A percentile compares a stretch with the other conserved stretches of the same genome.
These are phyloP conservation scores for Camptogramma bilineatum DNA, from an alignment of 2,888 invertebrate species.

Conservation along the genomic window DNA sequence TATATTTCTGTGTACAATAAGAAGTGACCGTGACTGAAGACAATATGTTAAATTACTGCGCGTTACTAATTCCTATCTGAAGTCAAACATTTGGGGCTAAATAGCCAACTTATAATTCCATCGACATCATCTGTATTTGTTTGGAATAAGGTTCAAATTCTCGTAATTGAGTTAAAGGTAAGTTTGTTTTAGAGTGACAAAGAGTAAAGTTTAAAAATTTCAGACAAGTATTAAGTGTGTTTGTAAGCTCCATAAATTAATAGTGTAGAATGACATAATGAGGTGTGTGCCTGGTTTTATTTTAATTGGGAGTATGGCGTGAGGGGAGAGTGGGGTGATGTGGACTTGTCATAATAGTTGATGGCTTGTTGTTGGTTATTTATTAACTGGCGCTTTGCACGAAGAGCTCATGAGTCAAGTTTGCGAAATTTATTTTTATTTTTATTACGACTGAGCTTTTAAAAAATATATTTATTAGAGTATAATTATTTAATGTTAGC, in stretches of 20 bases:
- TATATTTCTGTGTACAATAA: conserved; percentile 38
- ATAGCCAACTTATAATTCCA: conserved; percentile 37
- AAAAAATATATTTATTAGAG: not conserved
- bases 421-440: not conserved
- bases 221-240: conserved; percentile 72
- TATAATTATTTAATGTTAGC: not conserved
- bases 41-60: conserved; percentile 60
- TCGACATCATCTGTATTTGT: not conserved
- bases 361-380: conserved; percentile 14
- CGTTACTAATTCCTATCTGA: conserved; percentile 69
- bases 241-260: conserved; percentile 64
- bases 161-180: not conserved
- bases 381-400: conserved; percentile 14
- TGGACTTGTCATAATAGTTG: conserved; percentile 23
- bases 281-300: conserved; percentile 55
- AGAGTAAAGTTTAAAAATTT: conserved; percentile 65
- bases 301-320: conserved; percentile 41
- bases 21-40: conserved; percentile 54
- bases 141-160: conserved; percentile 25
- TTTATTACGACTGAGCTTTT: not conserved
- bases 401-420: not conserved
- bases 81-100: conserved; percentile 66
- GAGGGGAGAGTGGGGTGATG: conserved; percentile 19
- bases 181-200: conserved; percentile 51
- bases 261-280: conserved; percentile 76